These are phyloP conservation scores for Spheniscus mendiculus DNA, from an alignment of 2,113 vertebrate species.

Conservation along the genomic window DNA sequence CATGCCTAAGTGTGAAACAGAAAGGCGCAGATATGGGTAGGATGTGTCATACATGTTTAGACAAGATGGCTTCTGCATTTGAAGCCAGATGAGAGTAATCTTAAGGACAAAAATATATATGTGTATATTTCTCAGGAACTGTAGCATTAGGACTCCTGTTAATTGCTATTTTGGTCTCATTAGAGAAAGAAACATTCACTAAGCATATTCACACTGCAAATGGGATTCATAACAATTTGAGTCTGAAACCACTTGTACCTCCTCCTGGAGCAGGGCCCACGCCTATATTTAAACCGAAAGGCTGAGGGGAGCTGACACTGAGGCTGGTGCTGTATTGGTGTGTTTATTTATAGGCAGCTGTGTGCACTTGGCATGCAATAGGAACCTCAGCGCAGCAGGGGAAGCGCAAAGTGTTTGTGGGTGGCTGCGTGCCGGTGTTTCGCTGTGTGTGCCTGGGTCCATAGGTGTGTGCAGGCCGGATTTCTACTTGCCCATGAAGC, in stretches of 20 bases:
- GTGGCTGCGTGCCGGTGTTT: not conserved
- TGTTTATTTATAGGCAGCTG: constrained; percentile 67
- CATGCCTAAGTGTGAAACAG: not conserved
- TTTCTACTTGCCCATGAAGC: not conserved
- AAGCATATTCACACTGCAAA: constrained; percentile 63
- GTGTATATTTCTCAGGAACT: not conserved
- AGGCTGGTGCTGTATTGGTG: constrained; percentile 9
- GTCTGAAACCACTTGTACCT: constrained; percentile 72
- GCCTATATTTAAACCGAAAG: constrained; percentile 70
- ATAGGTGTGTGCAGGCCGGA: rapidly evolving
- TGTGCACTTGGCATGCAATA: not conserved
- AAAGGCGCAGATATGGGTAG: not conserved
- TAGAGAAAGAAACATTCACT: constrained; percentile 65
- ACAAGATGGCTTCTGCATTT: not conserved
- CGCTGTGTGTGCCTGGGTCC: not conserved
- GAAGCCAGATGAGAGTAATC: constrained; percentile 33
- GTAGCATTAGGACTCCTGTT: constrained; percentile 55
- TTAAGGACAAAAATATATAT: not conserved
- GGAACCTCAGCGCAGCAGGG: not conserved
- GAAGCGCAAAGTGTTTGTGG: not conserved
- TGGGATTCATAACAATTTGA: constrained; percentile 72
- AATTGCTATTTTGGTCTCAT: constrained; percentile 77
- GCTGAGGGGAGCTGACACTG: constrained; percentile 36
- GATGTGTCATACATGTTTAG: not conserved
- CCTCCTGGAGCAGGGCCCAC: constrained; percentile 68